A percentile compares a stretch with the other conserved stretches of the same genome.
These are phyloP conservation scores for Xyliphius kryptos DNA, from an alignment of 2,113 vertebrate species.

Conservation along the genomic window DNA sequence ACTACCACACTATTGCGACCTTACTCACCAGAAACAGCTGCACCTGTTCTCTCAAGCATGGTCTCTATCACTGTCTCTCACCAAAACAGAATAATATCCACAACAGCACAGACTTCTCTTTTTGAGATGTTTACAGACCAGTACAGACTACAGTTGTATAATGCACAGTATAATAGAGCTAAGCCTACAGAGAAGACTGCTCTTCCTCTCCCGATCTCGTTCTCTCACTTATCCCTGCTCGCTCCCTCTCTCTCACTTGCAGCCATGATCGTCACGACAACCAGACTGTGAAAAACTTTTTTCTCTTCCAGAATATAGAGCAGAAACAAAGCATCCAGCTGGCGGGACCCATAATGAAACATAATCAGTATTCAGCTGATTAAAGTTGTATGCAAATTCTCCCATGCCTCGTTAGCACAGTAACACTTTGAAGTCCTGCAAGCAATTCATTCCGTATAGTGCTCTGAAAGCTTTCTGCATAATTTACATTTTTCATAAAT, in stretches of 20 bases:
- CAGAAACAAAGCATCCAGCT: slow-evolving; percentile 98
- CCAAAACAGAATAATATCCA: too few species aligned
- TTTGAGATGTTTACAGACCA: too few species aligned
- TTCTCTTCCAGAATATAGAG: slow-evolving; percentile 78
- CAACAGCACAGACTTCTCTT: too few species aligned
- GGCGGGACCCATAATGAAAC: slow-evolving; percentile 98
- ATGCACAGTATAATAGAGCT: slow-evolving; percentile 51
- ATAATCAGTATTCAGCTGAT: slow-evolving; percentile 99
- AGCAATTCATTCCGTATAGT: slow-evolving; percentile 96
- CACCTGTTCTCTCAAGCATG: slow-evolving; percentile 63
- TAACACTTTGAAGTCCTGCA: slow-evolving; percentile 98
- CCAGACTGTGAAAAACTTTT: slow-evolving; percentile 84
- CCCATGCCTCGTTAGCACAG: slow-evolving; percentile 88
- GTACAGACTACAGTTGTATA: too few species aligned
- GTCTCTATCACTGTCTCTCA: slow-evolving; percentile 36
- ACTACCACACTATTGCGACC: background rate
- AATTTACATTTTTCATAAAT: slow-evolving; percentile 98
- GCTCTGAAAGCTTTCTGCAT: slow-evolving; percentile 98
- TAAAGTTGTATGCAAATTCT: slow-evolving; percentile 99
- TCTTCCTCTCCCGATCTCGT: slow-evolving; percentile 46
- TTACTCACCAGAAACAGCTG: slow-evolving; percentile 56
- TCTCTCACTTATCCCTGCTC: slow-evolving; percentile 52
- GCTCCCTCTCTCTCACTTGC: slow-evolving; percentile 61
- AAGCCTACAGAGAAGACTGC: slow-evolving; percentile 50
- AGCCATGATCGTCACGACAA: slow-evolving; percentile 89